Base-by-base conservation (phyloP, 1,140 invertebrate genomes). In the Drosophila parabipectinata region DNA sequence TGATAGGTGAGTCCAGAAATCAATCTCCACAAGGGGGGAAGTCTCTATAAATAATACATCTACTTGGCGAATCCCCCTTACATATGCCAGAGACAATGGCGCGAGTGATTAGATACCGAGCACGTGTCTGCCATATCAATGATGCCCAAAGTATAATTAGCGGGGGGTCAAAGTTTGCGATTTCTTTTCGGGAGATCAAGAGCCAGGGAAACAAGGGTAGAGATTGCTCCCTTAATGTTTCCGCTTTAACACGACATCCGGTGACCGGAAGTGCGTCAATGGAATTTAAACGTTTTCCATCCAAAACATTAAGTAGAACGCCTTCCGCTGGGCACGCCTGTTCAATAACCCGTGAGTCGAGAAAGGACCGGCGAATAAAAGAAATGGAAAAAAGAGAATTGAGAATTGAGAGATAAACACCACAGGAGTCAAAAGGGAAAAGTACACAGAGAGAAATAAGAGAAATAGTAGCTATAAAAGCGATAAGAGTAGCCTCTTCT, bases 211-310 rank as follows among this genome's bases (percentile, higher is more conserved):
- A n/a, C n/a, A 14, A 24, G 18, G 52, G 45, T 21, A 45, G 24
- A 47, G 47, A 52, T 58, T 63, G 59, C 77, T 77, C 75, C 75
- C 78, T 87, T 87, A 87, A 87, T 87, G 82, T 87, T 87, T 87
- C 82, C 82, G 82, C 78, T 87, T n/a, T n/a, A n/a, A 87, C 83
- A 87, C 82, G 82, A 82, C 82, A 82, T 87, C 82, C 82, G 82
- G 41, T 88, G 83, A 87, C 78, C 82, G 82, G 82, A 85, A 78
- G 82, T 85, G 78, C 78, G 82, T 78, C 82, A 85, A 85, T 85
- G 82, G 82, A 87, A 85, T 85, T 85, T 85, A 85, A 85, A 85
- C 82, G 82, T 76, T 85, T 85, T 75, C 77, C 83, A 85, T 85
- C 82, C 82, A 85, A 87, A 87, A 82, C 83, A 85, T 85, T 85